Evolutionary conservation across 2,888 invertebrate genomes (phyloP), one percentile per base, ranked within the genome.

Genomic region (Lasioglossum marginatum): DNA sequence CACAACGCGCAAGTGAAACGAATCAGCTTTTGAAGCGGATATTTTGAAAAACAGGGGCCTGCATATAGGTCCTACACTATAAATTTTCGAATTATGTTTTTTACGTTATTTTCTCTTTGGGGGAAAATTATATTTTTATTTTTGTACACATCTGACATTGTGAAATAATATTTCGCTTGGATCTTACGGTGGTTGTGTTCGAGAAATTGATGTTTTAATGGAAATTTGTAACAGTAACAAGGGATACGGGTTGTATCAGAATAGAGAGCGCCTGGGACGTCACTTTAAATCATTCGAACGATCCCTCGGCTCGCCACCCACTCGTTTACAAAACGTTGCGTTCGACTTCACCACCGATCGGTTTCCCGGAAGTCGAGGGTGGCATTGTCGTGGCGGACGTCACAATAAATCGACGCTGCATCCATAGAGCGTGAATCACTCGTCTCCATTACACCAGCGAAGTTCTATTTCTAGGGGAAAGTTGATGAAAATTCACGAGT

Each of bases 351-450:
- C 27, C 48, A 40, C 37, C 63, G 66, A 77, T 77, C 68, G 66
- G 72, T 10, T 63, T 52, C 66, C 66, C 72, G 76, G 83, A 83
- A 83, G 52, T 72, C 16, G 83, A 81, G 81, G 81, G 76, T 83
- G 63, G 81, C 63, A 72, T 72, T 71, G 60, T 73, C 76, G 72
- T 37, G 27, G 66, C 37, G 27, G 27, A 73, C 81, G 82, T 66
- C 82, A 43, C 82, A n/a, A 73, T 68, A 82, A 77, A 81, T 77
- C 76, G 66, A 77, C 34, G 72, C 45, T 57, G 66, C 73, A 72
- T 77, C 34, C 37, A 45, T 43, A 27, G 73, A 66, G 52, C n/a
- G 37, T 83, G 82, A 83, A 82, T 77, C 82, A 82, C 34, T n/a
- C 23, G 43, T 27, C 27, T 48, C 72, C 52, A 16, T 76, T 81